Evolutionary conservation across 1,140 invertebrate species (phyloP), one percentile per base, ranked within the genome.

Genomic region (Neuroterus valhalla): DNA sequence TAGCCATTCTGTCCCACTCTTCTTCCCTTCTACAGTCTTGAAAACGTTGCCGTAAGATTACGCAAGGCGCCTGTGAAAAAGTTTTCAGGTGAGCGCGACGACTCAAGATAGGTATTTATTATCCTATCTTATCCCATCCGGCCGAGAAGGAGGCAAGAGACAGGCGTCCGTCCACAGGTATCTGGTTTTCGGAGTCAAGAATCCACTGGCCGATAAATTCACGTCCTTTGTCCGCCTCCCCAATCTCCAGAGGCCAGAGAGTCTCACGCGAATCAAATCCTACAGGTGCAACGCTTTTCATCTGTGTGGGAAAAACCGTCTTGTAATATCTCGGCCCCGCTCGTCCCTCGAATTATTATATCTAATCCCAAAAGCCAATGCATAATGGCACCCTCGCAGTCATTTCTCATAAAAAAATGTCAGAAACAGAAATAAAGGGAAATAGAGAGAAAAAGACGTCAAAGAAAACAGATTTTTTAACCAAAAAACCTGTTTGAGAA

Each of bases 221-320:
- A 50, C 48, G 48, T 50, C 21, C 48, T 50, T 50, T 50, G 48
- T 50, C 48, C 48, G 48, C 48, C 48, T 50, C 48, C 48, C 48
- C n/a, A 50, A 50, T 19, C 17, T 8, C 21, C 11, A 21, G 17
- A 50, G n/a, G n/a, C n/a, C n/a, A n/a, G 21, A 19, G 48, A 50
- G 17, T 50, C 48, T 50, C 48, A 50, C 48, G 48, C 48, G 48
- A 50, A 50, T 50, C 48, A 50, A 50, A 50, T 19, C 17, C 48
- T 50, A 21, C 48, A 50, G 48, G 48, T 50, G 48, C 48, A 50
- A 50, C 48, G 48, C 11, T 50, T 50, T 21, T 50, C 6, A 21
- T 50, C 17, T 19, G 48, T 50, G 48, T 50, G 48, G 48, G 48
- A 50, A 50, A 50, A 50, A 38, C 31, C 31, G 10, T 38, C 31